Percentiles rank a stretch among this genome's conserved stretches.
Conservation (phyloP, 2,113 vertebrate genomes). For the Heterotis niloticus region DNA sequence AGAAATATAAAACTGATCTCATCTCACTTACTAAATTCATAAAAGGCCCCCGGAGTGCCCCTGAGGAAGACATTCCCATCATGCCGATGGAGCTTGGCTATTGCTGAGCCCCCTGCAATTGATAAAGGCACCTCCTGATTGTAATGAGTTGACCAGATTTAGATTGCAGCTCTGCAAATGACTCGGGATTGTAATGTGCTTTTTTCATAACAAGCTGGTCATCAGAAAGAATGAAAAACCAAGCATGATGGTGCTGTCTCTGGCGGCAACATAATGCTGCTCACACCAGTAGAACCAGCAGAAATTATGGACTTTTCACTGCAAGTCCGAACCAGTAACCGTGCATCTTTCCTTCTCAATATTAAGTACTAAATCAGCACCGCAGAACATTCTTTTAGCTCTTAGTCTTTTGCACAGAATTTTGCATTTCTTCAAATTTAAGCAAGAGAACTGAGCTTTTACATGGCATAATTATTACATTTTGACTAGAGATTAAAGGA, state of each 20-base stretch:
- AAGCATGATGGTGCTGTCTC: slow-evolving; percentile 46
- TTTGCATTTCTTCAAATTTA: slow-evolving; percentile 19
- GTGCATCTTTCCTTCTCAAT: no score
- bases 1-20: slow-evolving; percentile 73
- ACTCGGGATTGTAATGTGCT: slow-evolving; percentile 58
- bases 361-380: no score
- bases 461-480: background rate
- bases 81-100: slow-evolving; percentile 59
- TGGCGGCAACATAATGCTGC: slow-evolving; percentile 38
- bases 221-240: slow-evolving; percentile 61
- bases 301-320: slow-evolving; percentile 14
- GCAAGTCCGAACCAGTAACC: no score
- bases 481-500: background rate
- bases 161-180: slow-evolving; percentile 64
- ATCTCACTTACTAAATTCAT: slow-evolving; percentile 71
- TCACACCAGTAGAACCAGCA: slow-evolving; percentile 18
- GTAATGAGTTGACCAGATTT: slow-evolving; percentile 76
- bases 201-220: slow-evolving; percentile 72
- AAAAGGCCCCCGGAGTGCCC: slow-evolving; percentile 67
- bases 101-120: slow-evolving; percentile 70
- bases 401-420: no score
- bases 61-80: slow-evolving; percentile 65
- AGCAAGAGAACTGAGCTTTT: background rate
- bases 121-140: slow-evolving; percentile 73
- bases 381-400: no score